phyloP scores from a whole-genome alignment of 2,888 invertebrate genomes.

The Athetis lepigone region DNA sequence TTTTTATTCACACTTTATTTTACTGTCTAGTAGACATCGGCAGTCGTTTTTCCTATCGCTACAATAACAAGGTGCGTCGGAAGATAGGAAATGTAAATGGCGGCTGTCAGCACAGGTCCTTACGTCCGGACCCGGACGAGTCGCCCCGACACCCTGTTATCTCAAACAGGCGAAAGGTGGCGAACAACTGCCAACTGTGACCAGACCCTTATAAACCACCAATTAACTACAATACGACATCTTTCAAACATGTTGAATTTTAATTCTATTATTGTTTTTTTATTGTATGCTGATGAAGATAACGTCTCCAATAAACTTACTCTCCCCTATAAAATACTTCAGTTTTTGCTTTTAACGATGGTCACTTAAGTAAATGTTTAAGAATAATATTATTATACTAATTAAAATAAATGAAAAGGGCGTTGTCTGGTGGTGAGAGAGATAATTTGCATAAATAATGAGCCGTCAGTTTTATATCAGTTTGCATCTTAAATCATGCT shows the following conservation, averaged over 20 bases:
- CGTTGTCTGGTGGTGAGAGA: slow-evolving; percentile 21
- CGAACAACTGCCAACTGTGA: slow-evolving; percentile 41
- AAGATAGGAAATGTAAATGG: slow-evolving; percentile 78
- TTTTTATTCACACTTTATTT: too few species aligned
- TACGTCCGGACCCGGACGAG: slow-evolving; percentile 34
- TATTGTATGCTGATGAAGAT: slow-evolving; percentile 28
- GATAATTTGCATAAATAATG: slow-evolving; percentile 56
- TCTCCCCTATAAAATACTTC: background rate
- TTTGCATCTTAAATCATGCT: slow-evolving; percentile 43
- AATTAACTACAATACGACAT: slow-evolving; percentile 66
- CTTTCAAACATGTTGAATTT: slow-evolving; percentile 53
- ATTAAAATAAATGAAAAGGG: slow-evolving; percentile 56
- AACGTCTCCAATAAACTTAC: slow-evolving; percentile 12
- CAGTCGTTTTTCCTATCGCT: slow-evolving; percentile 57
- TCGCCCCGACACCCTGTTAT: slow-evolving; percentile 31
- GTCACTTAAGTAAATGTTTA: slow-evolving; percentile 13
- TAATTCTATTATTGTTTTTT: slow-evolving; percentile 59
- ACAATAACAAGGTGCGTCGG: slow-evolving; percentile 74
- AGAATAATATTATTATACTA: slow-evolving; percentile 33
- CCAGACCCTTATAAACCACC: slow-evolving; percentile 57
- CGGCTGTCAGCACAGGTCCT: slow-evolving; percentile 58
- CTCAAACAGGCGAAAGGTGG: slow-evolving; percentile 53
- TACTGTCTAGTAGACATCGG: background rate
- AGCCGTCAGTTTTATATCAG: slow-evolving; percentile 37
- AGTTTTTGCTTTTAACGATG: slow-evolving; percentile 23